These are phyloP conservation scores for Argopecten irradians DNA, from an alignment of 1,140 invertebrate species.

Conservation along the genomic window DNA sequence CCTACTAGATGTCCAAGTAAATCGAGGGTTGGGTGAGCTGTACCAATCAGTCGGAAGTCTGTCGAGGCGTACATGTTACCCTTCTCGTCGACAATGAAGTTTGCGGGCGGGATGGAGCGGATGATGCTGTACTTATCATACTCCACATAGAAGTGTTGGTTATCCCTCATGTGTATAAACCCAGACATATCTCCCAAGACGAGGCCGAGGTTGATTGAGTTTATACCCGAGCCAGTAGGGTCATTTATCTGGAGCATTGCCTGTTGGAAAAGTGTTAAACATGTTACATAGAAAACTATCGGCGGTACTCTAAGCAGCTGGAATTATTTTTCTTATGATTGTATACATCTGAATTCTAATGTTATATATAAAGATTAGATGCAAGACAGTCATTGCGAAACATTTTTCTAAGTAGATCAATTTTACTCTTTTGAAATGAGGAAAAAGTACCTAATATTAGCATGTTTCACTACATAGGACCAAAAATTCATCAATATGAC, in stretches of 20 bases:
- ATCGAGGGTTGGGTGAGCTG: slow-evolving; percentile 48
- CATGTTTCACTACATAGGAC: too few species aligned
- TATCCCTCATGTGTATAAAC: slow-evolving; percentile 54
- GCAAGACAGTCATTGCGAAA: too few species aligned
- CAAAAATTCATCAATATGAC: too few species aligned
- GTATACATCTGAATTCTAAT: too few species aligned
- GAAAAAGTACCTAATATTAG: too few species aligned
- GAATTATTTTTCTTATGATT: too few species aligned
- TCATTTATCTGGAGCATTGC: slow-evolving; percentile 60
- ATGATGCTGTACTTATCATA: slow-evolving; percentile 53
- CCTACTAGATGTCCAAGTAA: slow-evolving; percentile 62
- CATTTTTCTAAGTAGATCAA: too few species aligned
- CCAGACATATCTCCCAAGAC: slow-evolving; percentile 65
- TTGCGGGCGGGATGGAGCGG: slow-evolving; percentile 62
- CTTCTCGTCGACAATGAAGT: slow-evolving; percentile 59
- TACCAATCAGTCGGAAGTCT: slow-evolving; percentile 61
- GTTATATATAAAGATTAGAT: too few species aligned
- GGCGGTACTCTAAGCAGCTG: too few species aligned
- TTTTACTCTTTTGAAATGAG: too few species aligned
- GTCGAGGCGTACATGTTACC: slow-evolving; percentile 60
- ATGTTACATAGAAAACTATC: background rate
- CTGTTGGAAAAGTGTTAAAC: slow-evolving; percentile 40
- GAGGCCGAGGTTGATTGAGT: slow-evolving; percentile 53
- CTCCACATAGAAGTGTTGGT: slow-evolving; percentile 62
- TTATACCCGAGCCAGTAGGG: slow-evolving; percentile 35